These are phyloP conservation scores for Psittacula cyanocephala DNA, from an alignment of 2,113 vertebrate genomes.

Conservation along the genomic window DNA sequence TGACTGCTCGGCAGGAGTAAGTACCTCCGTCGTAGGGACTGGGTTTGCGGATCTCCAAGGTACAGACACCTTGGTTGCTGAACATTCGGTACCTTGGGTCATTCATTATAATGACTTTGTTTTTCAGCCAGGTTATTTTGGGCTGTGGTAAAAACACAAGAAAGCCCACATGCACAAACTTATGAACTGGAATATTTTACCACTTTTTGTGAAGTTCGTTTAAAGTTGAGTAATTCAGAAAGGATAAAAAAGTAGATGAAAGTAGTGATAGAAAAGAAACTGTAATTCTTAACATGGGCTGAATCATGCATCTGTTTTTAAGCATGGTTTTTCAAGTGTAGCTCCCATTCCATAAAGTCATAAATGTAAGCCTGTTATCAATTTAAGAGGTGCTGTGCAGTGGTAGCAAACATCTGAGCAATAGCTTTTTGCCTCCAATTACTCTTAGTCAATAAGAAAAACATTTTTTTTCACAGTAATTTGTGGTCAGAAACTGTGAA, in stretches of 20 bases:
- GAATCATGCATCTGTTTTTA: background rate
- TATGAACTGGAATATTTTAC: background rate
- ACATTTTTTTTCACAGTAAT: background rate
- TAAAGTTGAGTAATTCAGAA: background rate
- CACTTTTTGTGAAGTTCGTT: background rate
- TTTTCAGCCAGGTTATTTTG: conserved; percentile 98
- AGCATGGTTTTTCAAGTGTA: background rate
- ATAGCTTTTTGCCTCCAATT: background rate
- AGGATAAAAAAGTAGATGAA: background rate
- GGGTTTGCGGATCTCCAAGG: conserved; percentile 95
- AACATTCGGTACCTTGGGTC: conserved; percentile 97
- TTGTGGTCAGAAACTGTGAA: background rate
- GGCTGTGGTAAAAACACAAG: conserved; percentile 74
- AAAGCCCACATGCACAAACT: background rate
- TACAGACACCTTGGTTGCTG: conserved; percentile 95
- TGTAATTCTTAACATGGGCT: background rate
- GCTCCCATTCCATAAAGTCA: background rate
- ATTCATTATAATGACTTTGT: conserved; percentile 88
- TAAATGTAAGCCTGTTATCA: background rate
- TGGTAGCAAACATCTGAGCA: background rate
- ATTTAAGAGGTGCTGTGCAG: background rate
- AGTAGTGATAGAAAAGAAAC: background rate
- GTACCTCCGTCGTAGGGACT: conserved; percentile 92
- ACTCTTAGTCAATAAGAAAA: background rate
- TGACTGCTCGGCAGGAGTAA: conserved; percentile 91